Conservation (phyloP, 2,888 invertebrate species). For the Sinohyriopsis cumingii region DNA sequence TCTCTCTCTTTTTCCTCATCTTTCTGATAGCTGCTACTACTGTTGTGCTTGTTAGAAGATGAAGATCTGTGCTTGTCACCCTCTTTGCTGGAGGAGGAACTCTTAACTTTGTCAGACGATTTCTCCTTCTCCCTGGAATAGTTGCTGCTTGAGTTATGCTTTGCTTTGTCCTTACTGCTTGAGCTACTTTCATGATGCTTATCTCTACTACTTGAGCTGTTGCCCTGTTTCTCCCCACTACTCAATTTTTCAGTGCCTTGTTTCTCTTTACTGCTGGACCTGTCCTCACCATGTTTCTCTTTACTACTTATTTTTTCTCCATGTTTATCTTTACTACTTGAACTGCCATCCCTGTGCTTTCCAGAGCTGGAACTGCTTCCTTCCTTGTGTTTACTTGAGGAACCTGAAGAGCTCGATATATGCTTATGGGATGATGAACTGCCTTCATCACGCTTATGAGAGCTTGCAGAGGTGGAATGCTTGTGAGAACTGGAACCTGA, state of each 20-base stretch:
- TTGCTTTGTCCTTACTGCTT: slow-evolving; percentile 24
- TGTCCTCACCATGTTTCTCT: slow-evolving; percentile 16
- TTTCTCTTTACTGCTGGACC: slow-evolving; percentile 6
- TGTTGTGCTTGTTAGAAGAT: not conserved
- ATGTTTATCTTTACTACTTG: slow-evolving; percentile 19
- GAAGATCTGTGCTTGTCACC: slow-evolving; percentile 28
- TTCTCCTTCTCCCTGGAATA: not conserved
- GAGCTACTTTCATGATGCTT: slow-evolving; percentile 23
- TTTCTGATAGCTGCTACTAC: slow-evolving; percentile 34
- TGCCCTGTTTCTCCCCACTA: slow-evolving; percentile 13
- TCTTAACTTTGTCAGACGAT: slow-evolving; percentile 2
- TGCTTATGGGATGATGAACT: not conserved
- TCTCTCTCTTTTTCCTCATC: slow-evolving; percentile 36
- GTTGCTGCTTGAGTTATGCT: slow-evolving; percentile 11
- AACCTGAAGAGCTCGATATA: not conserved
- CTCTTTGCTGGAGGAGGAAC: slow-evolving; percentile 17
- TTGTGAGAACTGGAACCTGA: slow-evolving; percentile 3
- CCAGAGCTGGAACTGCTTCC: slow-evolving; percentile 22
- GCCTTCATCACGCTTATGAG: slow-evolving; percentile 5
- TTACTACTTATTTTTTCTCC: slow-evolving; percentile 17
- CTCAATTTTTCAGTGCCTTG: slow-evolving; percentile 22
- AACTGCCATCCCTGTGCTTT: slow-evolving; percentile 45
- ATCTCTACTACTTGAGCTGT: slow-evolving; percentile 20
- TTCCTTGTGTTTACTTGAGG: slow-evolving; percentile 27
- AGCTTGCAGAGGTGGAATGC: slow-evolving; percentile 5